Percentiles rank a stretch among this genome's conserved stretches.
Evolutionary conservation across 2,888 invertebrate genomes (phyloP).

Genomic region (Eupithecia abbreviata): DNA sequence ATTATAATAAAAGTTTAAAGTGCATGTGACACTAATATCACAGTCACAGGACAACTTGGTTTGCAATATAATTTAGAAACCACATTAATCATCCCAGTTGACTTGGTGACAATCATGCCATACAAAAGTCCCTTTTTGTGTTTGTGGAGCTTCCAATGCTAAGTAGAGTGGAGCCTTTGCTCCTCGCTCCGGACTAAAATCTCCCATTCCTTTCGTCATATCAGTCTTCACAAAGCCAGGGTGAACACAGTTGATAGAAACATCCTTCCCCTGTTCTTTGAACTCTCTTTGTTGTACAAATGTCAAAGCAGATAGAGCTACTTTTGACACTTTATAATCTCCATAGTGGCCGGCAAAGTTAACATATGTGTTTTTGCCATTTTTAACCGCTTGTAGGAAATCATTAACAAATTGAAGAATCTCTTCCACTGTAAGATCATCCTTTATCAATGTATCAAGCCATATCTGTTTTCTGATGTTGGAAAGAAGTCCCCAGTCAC

Average conservation of each 20-base stretch:
- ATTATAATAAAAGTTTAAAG: slow-evolving; percentile 75
- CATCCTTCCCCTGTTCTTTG: slow-evolving; percentile 76
- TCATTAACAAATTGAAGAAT: slow-evolving; percentile 82
- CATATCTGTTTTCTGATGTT: slow-evolving; percentile 77
- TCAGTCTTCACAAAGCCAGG: slow-evolving; percentile 81
- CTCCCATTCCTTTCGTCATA: slow-evolving; percentile 80
- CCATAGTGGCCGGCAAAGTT: slow-evolving; percentile 77
- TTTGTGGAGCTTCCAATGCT: slow-evolving; percentile 75
- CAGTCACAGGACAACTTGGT: slow-evolving; percentile 70
- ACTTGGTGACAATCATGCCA: slow-evolving; percentile 81
- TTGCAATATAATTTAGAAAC: slow-evolving; percentile 61
- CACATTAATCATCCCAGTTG: slow-evolving; percentile 79
- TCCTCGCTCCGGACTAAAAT: slow-evolving; percentile 75
- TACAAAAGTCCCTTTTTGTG: slow-evolving; percentile 75
- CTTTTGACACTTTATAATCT: slow-evolving; percentile 81
- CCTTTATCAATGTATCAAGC: slow-evolving; percentile 73
- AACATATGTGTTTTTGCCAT: slow-evolving; percentile 70
- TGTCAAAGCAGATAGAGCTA: slow-evolving; percentile 76
- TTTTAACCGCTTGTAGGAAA: slow-evolving; percentile 82
- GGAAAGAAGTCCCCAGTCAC: slow-evolving; percentile 82
- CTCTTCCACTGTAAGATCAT: slow-evolving; percentile 78
- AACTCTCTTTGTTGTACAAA: slow-evolving; percentile 78
- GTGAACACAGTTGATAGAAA: slow-evolving; percentile 79
- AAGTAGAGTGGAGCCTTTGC: slow-evolving; percentile 74
- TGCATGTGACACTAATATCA: slow-evolving; percentile 80